Evolutionary conservation across 2,797 vertebrate genomes (phyloP), one percentile per base, ranked within the genome.

Genomic region (Melanotaenia maccullochi): DNA sequence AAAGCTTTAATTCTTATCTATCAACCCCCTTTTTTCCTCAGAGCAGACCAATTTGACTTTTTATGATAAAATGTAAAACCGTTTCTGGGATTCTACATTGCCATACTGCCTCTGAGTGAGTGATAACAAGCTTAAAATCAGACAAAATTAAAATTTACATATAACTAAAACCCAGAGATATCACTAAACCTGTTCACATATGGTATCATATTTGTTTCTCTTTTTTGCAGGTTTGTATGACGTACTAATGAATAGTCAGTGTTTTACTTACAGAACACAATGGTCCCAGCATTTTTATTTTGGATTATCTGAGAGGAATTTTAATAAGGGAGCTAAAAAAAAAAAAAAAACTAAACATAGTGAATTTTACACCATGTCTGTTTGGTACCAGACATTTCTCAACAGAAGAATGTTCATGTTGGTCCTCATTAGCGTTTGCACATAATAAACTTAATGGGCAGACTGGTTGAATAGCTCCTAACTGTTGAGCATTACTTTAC

Each of bases 131-230:
- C 2, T 56, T 60, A 18, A 36, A 64, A 68, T 71, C 30, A 55
- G 22, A 70, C n/a, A 24, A 47, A 58, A 20, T 51, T 58, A 28
- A 61, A 81, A 74, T 71, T 35, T 16, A 79, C 8, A 30, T 75
- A 66, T 65, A 75, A 65, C 32, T 47, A 18, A 61, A 73, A 60
- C 18, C 3, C 4, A 18, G 22, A 62, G 33, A 9, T 44, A 40
- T 2, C 35, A 25, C 35, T 24, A 14, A 5, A 30, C 35, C n/a
- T 55, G 28, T 38, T 49, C 5, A 3, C 14, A 49, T 3, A 3
- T 6, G 38, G 12, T 30, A 49, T 32, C 32, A 32, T 59, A 24
- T 54, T 54, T 3, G 22, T 22, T 49, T 49, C n/a, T 49, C 1
- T 18, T 49, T 9, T 49, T 20, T n/a, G 44, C 8, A 47, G 18